A percentile compares a stretch with the other conserved stretches of the same genome.
phyloP scores from a whole-genome alignment of 2,113 vertebrate species.

The Tauraco erythrolophus region DNA sequence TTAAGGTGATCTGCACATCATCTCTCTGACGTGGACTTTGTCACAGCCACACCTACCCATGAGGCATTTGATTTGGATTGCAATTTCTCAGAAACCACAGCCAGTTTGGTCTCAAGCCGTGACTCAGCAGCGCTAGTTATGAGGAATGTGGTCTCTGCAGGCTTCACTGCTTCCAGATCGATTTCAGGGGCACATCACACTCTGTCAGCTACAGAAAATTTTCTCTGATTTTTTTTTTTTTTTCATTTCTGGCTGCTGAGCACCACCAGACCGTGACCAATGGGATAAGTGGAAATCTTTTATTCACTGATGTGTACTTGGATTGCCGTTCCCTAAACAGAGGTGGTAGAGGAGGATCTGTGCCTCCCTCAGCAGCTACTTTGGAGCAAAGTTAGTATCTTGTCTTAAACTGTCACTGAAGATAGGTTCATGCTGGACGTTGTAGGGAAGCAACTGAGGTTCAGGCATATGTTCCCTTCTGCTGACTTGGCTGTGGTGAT shows the following conservation, averaged over 20 bases:
- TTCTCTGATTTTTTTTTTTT: background rate
- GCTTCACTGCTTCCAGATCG: conserved; percentile 12
- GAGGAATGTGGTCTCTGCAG: conserved; percentile 22
- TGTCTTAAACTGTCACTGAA: background rate
- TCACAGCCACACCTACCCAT: background rate
- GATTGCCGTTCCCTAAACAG: conserved; percentile 1
- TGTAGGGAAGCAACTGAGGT: conserved; percentile 38
- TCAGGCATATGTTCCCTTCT: conserved; percentile 59
- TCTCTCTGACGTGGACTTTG: background rate
- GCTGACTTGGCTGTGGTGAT: conserved; percentile 40
- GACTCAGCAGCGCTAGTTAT: conserved; percentile 17
- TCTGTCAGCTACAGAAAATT: background rate
- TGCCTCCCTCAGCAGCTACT: background rate
- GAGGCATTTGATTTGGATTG: background rate
- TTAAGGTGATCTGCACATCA: background rate
- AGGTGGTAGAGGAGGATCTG: background rate
- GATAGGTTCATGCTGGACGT: conserved; percentile 9
- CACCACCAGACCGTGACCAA: background rate
- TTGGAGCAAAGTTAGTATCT: background rate
- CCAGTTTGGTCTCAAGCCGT: background rate
- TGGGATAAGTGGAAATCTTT: conserved; percentile 5
- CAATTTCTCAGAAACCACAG: background rate
- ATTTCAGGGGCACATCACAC: conserved; percentile 30
- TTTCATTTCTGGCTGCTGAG: background rate
- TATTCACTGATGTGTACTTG: background rate